Percentiles rank a stretch among this genome's conserved stretches.
Conservation (phyloP, 2,888 invertebrate species). For the Patella ulyssiponensis region DNA sequence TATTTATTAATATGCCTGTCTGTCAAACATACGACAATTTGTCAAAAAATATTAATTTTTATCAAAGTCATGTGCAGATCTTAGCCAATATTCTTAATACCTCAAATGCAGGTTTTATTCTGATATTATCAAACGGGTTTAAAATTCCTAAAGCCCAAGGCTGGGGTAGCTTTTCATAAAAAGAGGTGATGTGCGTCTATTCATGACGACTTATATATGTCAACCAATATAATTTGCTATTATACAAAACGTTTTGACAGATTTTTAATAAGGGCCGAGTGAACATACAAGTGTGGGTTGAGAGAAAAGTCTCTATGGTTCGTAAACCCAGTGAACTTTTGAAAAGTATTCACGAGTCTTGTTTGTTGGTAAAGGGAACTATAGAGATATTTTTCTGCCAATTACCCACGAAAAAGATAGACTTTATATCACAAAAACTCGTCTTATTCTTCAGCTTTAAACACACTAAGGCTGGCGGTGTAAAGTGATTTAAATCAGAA, state of each 20-base stretch:
- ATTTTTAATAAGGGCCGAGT: background rate
- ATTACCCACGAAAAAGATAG: conserved; percentile 3
- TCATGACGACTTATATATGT: background rate
- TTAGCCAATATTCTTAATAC: no score
- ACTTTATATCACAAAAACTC: background rate
- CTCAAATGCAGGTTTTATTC: no score
- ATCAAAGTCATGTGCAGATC: no score
- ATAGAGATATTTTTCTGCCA: conserved; percentile 11
- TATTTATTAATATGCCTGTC: no score
- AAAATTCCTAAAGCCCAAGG: no score
- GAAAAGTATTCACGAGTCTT: background rate
- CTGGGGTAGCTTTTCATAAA: background rate
- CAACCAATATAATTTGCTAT: background rate
- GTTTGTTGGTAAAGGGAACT: background rate
- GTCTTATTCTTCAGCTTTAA: no score
- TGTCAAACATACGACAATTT: no score
- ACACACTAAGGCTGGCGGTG: no score
- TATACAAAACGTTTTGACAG: conserved; percentile 7
- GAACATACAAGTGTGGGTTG: background rate
- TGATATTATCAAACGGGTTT: no score
- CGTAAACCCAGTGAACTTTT: background rate
- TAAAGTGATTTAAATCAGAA: no score
- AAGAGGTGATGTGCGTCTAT: background rate
- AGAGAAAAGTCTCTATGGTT: background rate
- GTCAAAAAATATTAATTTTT: no score